These are phyloP conservation scores for Ictalurus punctatus DNA, from an alignment of 2,113 vertebrate genomes.

Conservation along the genomic window DNA sequence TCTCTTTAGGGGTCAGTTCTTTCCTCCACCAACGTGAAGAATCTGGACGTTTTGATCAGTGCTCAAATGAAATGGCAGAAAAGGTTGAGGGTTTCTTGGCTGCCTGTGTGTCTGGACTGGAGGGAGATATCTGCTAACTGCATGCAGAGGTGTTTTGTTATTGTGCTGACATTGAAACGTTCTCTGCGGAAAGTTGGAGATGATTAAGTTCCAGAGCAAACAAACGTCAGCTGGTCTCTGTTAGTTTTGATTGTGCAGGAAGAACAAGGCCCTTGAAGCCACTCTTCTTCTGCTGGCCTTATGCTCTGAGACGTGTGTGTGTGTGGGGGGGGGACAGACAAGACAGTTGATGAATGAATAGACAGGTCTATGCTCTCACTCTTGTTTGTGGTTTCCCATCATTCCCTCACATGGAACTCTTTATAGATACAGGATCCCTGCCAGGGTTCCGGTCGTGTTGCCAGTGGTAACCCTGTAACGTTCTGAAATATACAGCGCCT, in stretches of 20 bases:
- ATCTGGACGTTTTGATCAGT: background rate
- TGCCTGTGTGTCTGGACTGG: constrained; percentile 24
- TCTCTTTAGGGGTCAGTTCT: background rate
- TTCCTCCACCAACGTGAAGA: background rate
- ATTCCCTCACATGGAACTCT: constrained; percentile 63
- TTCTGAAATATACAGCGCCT: constrained; percentile 47
- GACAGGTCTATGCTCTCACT: constrained; percentile 64
- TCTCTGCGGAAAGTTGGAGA: constrained; percentile 46
- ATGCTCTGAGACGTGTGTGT: constrained; percentile 62
- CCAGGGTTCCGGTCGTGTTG: constrained; percentile 62
- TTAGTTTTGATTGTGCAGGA: constrained; percentile 59
- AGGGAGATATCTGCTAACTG: constrained; percentile 18
- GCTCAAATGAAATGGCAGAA: background rate
- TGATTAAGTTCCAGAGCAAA: constrained; percentile 46
- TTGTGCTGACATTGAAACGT: constrained; percentile 35
- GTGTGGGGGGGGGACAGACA: constrained; percentile 15
- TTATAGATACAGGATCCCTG: constrained; percentile 62
- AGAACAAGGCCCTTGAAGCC: constrained; percentile 53
- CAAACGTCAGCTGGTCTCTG: constrained; percentile 59
- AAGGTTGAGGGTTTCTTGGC: constrained; percentile 29
- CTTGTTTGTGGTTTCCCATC: constrained; percentile 66
- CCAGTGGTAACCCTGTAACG: constrained; percentile 59
- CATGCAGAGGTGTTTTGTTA: constrained; percentile 37
- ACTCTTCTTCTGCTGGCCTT: constrained; percentile 56
- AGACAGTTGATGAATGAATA: constrained; percentile 61